Percentiles rank a stretch among this genome's conserved stretches.
Evolutionary conservation across 2,797 vertebrate species (phyloP).

Genomic region (Anomalospiza imberbis): DNA sequence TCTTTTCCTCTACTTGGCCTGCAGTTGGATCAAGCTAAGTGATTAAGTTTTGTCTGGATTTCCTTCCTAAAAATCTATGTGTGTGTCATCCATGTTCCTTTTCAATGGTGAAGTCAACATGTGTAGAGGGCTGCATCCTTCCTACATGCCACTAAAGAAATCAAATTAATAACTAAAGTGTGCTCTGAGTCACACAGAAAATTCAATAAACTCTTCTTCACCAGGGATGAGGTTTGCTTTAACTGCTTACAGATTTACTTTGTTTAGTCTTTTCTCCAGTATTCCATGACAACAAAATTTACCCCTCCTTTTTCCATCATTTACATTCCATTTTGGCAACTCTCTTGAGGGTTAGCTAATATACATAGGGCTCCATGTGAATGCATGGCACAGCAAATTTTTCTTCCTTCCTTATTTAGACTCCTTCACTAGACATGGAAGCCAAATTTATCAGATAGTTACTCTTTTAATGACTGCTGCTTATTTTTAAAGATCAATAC

Average conservation of each 20-base stretch:
- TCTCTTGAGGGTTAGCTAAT: neutral
- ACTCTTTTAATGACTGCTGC: neutral
- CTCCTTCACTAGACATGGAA: neutral
- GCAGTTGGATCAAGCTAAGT: neutral
- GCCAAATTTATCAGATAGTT: neutral
- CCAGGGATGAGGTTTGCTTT: neutral
- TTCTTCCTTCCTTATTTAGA: neutral
- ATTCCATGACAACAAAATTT: neutral
- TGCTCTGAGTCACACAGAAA: constrained; percentile 3
- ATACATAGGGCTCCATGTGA: neutral
- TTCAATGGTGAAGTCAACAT: neutral
- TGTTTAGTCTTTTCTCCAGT: neutral
- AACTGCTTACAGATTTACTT: constrained; percentile 19
- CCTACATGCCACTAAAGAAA: neutral
- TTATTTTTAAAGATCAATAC: neutral
- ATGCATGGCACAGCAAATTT: neutral
- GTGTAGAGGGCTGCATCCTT: neutral
- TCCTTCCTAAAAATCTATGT: neutral
- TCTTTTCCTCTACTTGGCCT: neutral
- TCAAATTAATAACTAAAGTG: neutral
- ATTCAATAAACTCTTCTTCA: neutral
- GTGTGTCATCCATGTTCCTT: neutral
- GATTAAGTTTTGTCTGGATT: neutral
- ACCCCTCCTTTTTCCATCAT: neutral
- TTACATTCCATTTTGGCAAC: neutral